Evolutionary conservation across 1,140 invertebrate genomes (phyloP).

Genomic region (Sweltsa coloradensis): DNA sequence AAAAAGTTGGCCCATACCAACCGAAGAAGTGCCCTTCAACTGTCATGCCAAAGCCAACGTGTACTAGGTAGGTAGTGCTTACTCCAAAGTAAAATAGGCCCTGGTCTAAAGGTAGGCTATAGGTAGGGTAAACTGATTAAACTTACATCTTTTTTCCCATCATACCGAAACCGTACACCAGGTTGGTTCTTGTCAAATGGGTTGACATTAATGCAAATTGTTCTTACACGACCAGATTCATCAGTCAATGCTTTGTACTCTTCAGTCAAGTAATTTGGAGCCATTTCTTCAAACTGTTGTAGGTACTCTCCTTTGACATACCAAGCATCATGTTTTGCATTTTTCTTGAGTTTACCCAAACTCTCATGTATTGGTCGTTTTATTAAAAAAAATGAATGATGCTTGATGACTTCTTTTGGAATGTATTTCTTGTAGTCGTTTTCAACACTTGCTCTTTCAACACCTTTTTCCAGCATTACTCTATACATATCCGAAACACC

Average conservation of each 20-base stretch:
- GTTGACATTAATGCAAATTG: constrained; percentile 48
- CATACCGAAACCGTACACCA: constrained; percentile 46
- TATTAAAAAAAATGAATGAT: constrained; percentile 60
- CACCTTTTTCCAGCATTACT: constrained; percentile 57
- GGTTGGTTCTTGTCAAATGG: constrained; percentile 54
- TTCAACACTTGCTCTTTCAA: constrained; percentile 48
- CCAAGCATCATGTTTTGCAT: constrained; percentile 36
- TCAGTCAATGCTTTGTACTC: constrained; percentile 55
- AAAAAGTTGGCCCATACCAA: too few relatives aligned
- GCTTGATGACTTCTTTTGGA: constrained; percentile 59
- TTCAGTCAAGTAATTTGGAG: constrained; percentile 69
- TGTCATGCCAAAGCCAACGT: too few relatives aligned
- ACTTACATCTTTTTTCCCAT: constrained; percentile 43
- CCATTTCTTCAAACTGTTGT: constrained; percentile 58
- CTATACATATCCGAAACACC: constrained; percentile 72
- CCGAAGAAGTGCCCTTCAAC: too few relatives aligned
- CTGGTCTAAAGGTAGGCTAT: too few relatives aligned
- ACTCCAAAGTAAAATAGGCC: too few relatives aligned
- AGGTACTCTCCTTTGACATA: constrained; percentile 67
- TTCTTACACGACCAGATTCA: constrained; percentile 40
- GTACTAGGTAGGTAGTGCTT: too few relatives aligned
- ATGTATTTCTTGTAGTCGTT: constrained; percentile 69
- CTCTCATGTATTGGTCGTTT: constrained; percentile 55
- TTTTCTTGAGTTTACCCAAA: constrained; percentile 42
- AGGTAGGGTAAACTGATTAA: too few relatives aligned